Evolutionary conservation across 2,888 invertebrate genomes (phyloP), one percentile per base, ranked within the genome.

Genomic region (Beris chalybata): DNA sequence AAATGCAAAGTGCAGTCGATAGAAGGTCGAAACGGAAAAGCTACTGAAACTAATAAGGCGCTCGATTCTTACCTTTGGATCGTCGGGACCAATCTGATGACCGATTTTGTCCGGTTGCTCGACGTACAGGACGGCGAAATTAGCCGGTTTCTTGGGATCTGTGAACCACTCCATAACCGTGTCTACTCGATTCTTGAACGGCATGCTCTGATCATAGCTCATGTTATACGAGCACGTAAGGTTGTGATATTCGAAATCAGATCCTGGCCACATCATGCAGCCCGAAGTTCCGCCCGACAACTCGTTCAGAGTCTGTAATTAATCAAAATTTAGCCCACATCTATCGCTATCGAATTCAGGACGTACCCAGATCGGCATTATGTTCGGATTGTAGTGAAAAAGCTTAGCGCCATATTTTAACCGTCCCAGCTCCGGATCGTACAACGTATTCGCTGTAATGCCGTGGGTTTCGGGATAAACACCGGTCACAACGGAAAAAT

Each of bases 181-280:
- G 70, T 89, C 86, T 13, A 89, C 79, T 53, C 89, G 79, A 5
- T 82, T 74, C 70, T 81, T 77, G 80, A 84, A 86, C 52, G 84
- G 75, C 5, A 83, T 72, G 5, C 71, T 73, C 4, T 70, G 64
- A 67, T 84, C 76, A 73, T 82, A 87, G 4, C 72, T 74, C 71
- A 80, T 71, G 4, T 73, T 67, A 72, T 83, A 81, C 0, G 84
- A 83, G 31, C 85, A 81, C 47, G 76, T 76, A 12, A 79, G 82
- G 12, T 81, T 79, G 64, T 83, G 79, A 72, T 86, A 88, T 9
- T 79, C 71, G 70, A 82, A 85, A 44, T 81, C 75, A 58, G 83
- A 80, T 1, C 89, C 89, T 4, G 89, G 88, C 90, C 90, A 91
- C 86, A 89, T 89, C 81, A 88, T 83, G 4, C 83, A 81, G 0